A percentile compares a stretch with the other conserved stretches of the same genome.
These are phyloP conservation scores for Molorchus minor DNA, from an alignment of 2,888 invertebrate species.

Conservation along the genomic window DNA sequence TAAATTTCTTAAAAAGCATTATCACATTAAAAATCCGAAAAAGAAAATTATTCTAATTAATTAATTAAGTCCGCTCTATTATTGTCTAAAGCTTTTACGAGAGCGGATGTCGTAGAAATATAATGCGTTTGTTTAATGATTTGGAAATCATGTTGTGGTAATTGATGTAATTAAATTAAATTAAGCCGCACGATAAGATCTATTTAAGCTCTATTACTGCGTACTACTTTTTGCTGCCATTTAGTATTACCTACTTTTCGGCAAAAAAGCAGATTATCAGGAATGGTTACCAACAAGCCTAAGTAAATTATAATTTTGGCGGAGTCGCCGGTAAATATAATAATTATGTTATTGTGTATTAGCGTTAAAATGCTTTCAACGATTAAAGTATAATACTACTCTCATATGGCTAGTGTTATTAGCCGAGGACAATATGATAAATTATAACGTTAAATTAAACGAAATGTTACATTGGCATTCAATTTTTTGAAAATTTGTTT, in stretches of 20 bases:
- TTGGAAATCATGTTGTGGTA: conserved; percentile 14
- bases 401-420: too few relatives aligned
- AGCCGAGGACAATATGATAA: too few relatives aligned
- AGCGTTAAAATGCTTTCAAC: too few relatives aligned
- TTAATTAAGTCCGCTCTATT: conserved; percentile 1
- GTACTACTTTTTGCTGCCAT: too few relatives aligned
- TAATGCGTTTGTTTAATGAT: conserved; percentile 6
- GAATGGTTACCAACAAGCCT: not conserved
- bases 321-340: conserved; percentile 10
- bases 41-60: conserved; percentile 4
- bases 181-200: not conserved
- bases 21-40: not conserved
- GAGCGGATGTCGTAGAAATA: conserved; percentile 1
- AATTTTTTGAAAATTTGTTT: too few relatives aligned
- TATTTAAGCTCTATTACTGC: too few relatives aligned
- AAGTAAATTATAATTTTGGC: not conserved
- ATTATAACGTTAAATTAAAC: too few relatives aligned
- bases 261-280: not conserved
- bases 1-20: conserved; percentile 1
- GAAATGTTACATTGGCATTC: too few relatives aligned
- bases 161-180: conserved; percentile 16
- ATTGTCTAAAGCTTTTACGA: not conserved
- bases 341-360: too few relatives aligned
- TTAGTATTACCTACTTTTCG: too few relatives aligned
- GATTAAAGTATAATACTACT: too few relatives aligned